A percentile compares a stretch with the other conserved stretches of the same genome.
phyloP scores from a whole-genome alignment of 2,113 vertebrate genomes.

The Chinchilla lanigera region DNA sequence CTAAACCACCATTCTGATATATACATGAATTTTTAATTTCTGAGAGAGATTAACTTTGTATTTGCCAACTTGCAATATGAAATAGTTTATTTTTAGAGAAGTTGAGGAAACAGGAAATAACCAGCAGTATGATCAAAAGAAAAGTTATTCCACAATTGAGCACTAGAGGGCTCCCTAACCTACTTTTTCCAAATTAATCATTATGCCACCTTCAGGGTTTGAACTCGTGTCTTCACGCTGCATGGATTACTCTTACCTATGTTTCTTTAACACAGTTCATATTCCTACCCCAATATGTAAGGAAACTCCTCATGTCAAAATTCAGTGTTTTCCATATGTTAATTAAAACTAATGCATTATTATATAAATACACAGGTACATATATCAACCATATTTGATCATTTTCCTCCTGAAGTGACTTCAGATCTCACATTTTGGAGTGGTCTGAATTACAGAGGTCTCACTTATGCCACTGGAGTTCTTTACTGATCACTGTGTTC shows the following conservation, averaged over 20 bases:
- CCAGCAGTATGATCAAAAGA: neutral
- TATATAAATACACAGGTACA: neutral
- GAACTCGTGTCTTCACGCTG: neutral
- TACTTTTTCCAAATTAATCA: constrained; percentile 1
- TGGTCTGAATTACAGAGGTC: neutral
- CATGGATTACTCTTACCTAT: neutral
- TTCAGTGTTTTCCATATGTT: neutral
- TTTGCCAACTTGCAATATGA: neutral
- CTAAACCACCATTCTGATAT: neutral
- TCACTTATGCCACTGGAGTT: neutral
- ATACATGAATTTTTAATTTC: neutral
- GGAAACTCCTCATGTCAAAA: neutral
- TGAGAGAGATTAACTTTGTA: neutral
- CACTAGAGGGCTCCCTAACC: constrained; percentile 67
- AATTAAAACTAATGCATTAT: neutral
- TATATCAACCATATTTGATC: neutral
- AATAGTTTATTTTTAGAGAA: neutral
- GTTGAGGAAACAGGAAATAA: neutral
- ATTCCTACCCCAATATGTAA: neutral
- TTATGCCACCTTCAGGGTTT: neutral
- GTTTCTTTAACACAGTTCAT: neutral
- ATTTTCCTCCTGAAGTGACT: neutral
- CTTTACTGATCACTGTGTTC: neutral
- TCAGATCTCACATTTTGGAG: neutral
- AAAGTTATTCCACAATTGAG: neutral